Evolutionary conservation across 2,113 vertebrate genomes (phyloP).

Genomic region (Solea senegalensis): DNA sequence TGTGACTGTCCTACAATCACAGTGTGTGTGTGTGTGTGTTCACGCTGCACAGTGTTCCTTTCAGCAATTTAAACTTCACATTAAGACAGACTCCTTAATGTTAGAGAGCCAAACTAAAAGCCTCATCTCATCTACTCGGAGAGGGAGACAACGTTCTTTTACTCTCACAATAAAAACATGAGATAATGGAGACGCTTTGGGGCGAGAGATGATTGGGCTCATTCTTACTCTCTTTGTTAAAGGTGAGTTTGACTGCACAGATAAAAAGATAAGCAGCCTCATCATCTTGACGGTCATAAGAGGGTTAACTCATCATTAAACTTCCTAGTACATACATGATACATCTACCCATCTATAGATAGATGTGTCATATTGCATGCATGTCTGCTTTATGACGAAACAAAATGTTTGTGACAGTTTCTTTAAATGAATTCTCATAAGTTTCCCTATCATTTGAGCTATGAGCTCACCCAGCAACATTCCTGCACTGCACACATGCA

Average conservation of each 20-base stretch:
- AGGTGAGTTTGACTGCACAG: not conserved
- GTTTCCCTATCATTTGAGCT: too few relatives aligned
- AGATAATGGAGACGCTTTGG: not conserved
- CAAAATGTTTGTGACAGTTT: too few relatives aligned
- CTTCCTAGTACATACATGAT: too few relatives aligned
- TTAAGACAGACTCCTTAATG: not conserved
- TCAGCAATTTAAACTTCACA: conserved; percentile 21
- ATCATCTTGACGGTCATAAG: too few relatives aligned
- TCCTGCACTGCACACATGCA: too few relatives aligned
- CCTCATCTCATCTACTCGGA: conserved; percentile 7
- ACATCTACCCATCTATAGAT: too few relatives aligned
- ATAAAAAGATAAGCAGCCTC: not conserved
- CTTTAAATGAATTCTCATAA: too few relatives aligned
- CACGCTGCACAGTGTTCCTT: conserved; percentile 19
- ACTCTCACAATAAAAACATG: not conserved
- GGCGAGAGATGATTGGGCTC: not conserved
- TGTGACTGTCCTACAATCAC: not conserved
- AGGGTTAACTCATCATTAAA: too few relatives aligned
- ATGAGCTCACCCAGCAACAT: too few relatives aligned
- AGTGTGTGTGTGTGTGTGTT: too few relatives aligned
- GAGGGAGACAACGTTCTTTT: not conserved
- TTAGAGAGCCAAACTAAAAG: conserved; percentile 29
- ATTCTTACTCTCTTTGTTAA: not conserved
- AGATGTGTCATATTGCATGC: too few relatives aligned
- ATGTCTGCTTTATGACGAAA: too few relatives aligned